These are phyloP conservation scores for Naja naja DNA, from an alignment of 2,113 vertebrate genomes.

Conservation along the genomic window DNA sequence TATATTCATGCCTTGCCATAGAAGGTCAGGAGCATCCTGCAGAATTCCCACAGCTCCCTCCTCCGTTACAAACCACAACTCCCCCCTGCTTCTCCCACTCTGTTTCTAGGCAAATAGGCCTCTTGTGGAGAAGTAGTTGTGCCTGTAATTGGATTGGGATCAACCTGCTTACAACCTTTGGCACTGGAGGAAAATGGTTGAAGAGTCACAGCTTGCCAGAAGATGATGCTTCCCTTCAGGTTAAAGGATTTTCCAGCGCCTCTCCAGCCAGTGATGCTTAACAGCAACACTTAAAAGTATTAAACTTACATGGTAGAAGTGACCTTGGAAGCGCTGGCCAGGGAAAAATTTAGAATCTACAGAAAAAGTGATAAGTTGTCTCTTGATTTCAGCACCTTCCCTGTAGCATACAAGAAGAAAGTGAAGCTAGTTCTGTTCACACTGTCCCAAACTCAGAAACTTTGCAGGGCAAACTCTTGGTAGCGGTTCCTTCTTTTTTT, in stretches of 20 bases:
- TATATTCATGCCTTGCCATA: background rate
- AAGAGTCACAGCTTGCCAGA: background rate
- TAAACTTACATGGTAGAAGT: background rate
- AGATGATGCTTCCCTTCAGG: background rate
- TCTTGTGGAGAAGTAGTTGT: background rate
- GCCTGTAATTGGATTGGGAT: background rate
- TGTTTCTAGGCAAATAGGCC: background rate
- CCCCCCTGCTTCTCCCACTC: background rate
- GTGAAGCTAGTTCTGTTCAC: background rate
- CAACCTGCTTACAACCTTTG: background rate
- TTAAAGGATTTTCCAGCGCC: background rate
- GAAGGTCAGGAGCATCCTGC: background rate
- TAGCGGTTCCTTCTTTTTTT: background rate
- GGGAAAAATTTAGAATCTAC: background rate
- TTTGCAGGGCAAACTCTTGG: background rate
- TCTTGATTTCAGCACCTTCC: background rate
- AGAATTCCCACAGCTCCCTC: background rate
- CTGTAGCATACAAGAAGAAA: background rate
- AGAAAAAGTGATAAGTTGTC: background rate
- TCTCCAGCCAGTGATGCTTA: background rate
- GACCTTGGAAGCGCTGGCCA: background rate
- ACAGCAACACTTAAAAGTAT: background rate
- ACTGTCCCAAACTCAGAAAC: background rate
- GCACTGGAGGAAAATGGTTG: background rate
- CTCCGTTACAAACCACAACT: background rate